These are phyloP conservation scores for Nettapus auritus DNA, from an alignment of 2,113 vertebrate genomes.

Conservation along the genomic window DNA sequence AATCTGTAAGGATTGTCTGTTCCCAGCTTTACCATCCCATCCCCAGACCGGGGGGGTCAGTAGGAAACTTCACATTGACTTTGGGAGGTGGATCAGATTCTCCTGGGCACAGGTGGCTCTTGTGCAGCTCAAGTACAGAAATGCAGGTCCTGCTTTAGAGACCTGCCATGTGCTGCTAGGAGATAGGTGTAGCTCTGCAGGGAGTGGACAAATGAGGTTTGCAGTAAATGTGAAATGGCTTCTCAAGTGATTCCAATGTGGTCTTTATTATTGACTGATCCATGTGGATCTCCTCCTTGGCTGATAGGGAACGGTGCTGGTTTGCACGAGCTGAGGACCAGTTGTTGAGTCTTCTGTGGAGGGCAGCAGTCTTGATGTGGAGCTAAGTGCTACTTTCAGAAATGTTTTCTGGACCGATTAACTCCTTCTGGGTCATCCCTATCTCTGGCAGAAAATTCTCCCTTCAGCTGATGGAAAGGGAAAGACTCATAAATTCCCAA, in stretches of 20 bases:
- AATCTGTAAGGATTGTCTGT: neutral
- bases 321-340: neutral
- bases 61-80: neutral
- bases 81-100: neutral
- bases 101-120: neutral
- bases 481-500: slow-evolving; percentile 35
- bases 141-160: neutral
- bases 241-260: rapidly evolving
- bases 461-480: slow-evolving; percentile 26
- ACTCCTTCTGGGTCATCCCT: neutral
- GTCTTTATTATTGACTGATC: neutral
- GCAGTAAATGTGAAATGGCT: neutral
- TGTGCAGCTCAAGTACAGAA: neutral
- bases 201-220: neutral
- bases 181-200: neutral
- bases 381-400: slow-evolving; percentile 64
- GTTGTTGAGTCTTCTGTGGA: neutral
- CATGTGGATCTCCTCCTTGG: neutral
- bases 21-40: neutral
- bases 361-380: slow-evolving; percentile 54
- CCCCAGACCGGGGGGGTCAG: neutral
- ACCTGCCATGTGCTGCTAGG: neutral
- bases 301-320: neutral
- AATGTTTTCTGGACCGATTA: neutral
- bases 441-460: neutral